These are phyloP conservation scores for Alethe castanea DNA, from an alignment of 2,113 vertebrate genomes.

Conservation along the genomic window DNA sequence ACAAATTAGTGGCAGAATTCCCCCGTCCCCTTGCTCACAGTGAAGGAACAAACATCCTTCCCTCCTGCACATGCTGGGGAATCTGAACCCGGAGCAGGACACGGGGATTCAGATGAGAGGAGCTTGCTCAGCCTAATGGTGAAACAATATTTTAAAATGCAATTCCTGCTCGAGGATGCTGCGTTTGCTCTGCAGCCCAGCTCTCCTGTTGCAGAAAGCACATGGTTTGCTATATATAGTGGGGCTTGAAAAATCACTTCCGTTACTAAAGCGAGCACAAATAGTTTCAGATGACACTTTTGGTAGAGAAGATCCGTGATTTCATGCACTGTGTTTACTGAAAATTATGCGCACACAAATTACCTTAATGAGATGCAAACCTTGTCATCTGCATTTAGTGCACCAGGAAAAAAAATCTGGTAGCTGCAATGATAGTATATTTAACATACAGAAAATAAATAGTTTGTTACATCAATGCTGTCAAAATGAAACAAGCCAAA, in stretches of 20 bases:
- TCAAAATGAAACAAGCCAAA: conserved; percentile 65
- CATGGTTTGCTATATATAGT: conserved; percentile 24
- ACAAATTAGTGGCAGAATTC: conserved; percentile 65
- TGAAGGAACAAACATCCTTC: background rate
- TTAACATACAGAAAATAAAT: conserved; percentile 69
- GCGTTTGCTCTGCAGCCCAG: background rate
- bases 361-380: conserved; percentile 69
- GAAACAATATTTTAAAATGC: background rate
- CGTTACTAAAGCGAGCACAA: conserved; percentile 22
- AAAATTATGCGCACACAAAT: conserved; percentile 60
- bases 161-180: background rate
- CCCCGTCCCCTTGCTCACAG: background rate
- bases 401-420: conserved; percentile 13
- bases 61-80: background rate
- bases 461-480: conserved; percentile 64
- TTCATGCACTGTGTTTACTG: conserved; percentile 57
- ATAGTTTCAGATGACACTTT: conserved; percentile 51
- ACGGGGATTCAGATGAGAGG: background rate
- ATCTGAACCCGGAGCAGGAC: background rate
- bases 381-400: conserved; percentile 35
- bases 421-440: conserved; percentile 37
- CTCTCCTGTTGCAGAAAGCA: conserved; percentile 6
- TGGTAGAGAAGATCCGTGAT: conserved; percentile 38
- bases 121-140: background rate
- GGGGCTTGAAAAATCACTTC: conserved; percentile 30